Evolutionary conservation across 1,140 invertebrate species (phyloP), one percentile per base, ranked within the genome.

Genomic region (Neomicropteryx cornuta): DNA sequence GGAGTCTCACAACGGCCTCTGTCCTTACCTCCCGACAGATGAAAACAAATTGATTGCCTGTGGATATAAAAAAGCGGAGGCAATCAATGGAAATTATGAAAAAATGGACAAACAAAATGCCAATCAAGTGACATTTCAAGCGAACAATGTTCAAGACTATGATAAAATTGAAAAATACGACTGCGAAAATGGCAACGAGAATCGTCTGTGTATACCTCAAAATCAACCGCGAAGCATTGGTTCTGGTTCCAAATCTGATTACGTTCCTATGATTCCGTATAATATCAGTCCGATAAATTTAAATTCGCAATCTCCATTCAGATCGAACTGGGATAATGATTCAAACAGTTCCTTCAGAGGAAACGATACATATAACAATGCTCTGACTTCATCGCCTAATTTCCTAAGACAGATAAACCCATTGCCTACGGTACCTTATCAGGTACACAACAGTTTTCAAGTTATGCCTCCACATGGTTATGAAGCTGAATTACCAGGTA

Each of bases 91-190:
- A n/a, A n/a, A n/a, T n/a, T n/a, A n/a, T n/a, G n/a, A n/a, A n/a
- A n/a, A n/a, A n/a, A n/a, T n/a, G n/a, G n/a, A n/a, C n/a, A n/a
- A n/a, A n/a, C n/a, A n/a, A n/a, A n/a, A n/a, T n/a, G n/a, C n/a
- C n/a, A n/a, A n/a, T n/a, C n/a, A n/a, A n/a, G n/a, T 65, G 33
- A 70, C 68, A 24, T 72, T 71, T 42, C 62, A 67, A 44, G 60
- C 59, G 23, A 62, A 68, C 40, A 63, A 66, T 29, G 61, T 56
- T 3, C 57, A 56, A 41, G 58, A 43, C 13, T 13, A 38, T n/a
- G 13, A 21, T 21, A 36, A 37, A 29, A 30, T 19, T 6, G 29
- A 29, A 20, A 35, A 23, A 42, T 21, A 22, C n/a, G 39, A 45
- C 35, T 42, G 34, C 28, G 37, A 42, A 13, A 23, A 33, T 13